A percentile compares a stretch with the other conserved stretches of the same genome.
Evolutionary conservation across 2,797 vertebrate species (phyloP).

Genomic region (Chiloscyllium punctatum): DNA sequence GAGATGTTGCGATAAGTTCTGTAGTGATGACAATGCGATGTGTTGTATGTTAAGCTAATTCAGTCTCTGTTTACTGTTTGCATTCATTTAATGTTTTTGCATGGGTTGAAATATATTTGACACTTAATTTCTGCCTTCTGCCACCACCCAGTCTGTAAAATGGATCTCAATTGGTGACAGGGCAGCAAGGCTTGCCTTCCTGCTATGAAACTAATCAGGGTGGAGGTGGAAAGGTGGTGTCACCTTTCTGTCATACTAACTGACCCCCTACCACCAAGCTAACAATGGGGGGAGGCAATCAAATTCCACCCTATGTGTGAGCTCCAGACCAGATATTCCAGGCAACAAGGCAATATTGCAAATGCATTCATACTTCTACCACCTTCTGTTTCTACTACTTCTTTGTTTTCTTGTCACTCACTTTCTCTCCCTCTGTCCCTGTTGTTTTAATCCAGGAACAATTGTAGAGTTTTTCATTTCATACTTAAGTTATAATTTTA

Average conservation of each 20-base stretch:
- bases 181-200: too few relatives aligned
- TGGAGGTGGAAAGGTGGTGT: too few relatives aligned
- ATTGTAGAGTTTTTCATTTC: not conserved
- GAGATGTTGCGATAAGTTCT: not conserved
- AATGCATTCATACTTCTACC: not conserved
- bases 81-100: too few relatives aligned
- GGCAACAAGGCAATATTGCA: not conserved
- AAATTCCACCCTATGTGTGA: not conserved
- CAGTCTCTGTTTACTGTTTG: too few relatives aligned
- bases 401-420: not conserved
- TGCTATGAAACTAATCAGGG: too few relatives aligned
- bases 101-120: too few relatives aligned
- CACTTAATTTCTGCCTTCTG: too few relatives aligned
- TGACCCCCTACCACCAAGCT: too few relatives aligned
- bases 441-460: not conserved
- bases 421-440: not conserved
- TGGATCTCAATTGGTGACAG: too few relatives aligned
- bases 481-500: not conserved
- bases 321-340: not conserved
- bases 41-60: not conserved
- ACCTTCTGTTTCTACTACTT: not conserved
- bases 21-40: not conserved
- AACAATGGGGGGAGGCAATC: too few relatives aligned
- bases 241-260: too few relatives aligned
- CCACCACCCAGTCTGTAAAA: too few relatives aligned